phyloP scores from a whole-genome alignment of 23 tunicate genomes.

The Oikopleura dioica region DNA sequence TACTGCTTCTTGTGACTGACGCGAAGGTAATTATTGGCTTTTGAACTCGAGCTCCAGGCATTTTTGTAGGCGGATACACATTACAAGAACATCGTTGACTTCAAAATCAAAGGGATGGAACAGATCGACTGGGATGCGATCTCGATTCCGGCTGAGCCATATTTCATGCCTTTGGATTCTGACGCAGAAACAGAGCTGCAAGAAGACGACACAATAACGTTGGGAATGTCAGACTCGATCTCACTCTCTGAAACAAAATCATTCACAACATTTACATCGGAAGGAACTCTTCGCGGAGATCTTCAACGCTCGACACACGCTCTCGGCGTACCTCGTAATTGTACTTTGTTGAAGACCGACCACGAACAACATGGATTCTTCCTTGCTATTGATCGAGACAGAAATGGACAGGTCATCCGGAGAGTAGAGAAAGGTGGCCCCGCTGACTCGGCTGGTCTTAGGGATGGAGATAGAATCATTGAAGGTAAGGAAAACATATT shows the following conservation, averaged over 20 bases:
- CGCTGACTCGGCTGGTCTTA: conserved; percentile 56
- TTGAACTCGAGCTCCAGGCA: neutral
- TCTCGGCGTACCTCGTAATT: conserved; percentile 4
- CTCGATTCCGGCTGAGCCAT: conserved; percentile 64
- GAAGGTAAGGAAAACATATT: conserved; percentile 30
- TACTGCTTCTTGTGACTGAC: conserved; percentile 68
- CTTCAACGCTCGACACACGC: neutral
- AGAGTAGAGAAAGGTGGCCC: conserved; percentile 45
- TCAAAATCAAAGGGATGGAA: conserved; percentile 63
- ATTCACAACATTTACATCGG: conserved; percentile 19
- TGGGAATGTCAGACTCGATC: conserved; percentile 35
- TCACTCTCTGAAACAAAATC: conserved; percentile 42
- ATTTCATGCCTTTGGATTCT: conserved; percentile 32
- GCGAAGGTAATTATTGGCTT: neutral
- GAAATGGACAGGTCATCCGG: conserved; percentile 52
- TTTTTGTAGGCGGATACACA: conserved; percentile 30
- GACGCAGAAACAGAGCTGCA: conserved; percentile 24
- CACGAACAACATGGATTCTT: conserved; percentile 66
- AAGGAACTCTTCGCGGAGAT: neutral
- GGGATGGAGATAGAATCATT: conserved; percentile 51
- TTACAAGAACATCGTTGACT: conserved; percentile 45
- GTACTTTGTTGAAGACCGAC: conserved; percentile 20
- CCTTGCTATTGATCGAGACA: conserved; percentile 43
- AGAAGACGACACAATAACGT: conserved; percentile 12
- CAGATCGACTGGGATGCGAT: conserved; percentile 46